phyloP scores from a whole-genome alignment of 2,888 invertebrate genomes.

The Acleris holmiana region DNA sequence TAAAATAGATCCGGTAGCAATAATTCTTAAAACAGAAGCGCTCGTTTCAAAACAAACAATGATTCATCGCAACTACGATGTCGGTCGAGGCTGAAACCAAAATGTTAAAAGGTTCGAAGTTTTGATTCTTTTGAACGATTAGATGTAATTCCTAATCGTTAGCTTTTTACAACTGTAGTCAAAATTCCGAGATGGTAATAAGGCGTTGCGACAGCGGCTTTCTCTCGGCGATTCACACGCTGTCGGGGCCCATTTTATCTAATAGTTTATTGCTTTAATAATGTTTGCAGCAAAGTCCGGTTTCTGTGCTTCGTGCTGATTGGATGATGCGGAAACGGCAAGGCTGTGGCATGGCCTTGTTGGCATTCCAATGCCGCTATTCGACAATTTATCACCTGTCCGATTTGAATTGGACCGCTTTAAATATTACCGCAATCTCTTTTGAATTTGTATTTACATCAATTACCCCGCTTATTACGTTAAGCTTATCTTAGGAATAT shows the following conservation, averaged over 20 bases:
- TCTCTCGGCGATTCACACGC: constrained; percentile 80
- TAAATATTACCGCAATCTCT: constrained; percentile 47
- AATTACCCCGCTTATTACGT: constrained; percentile 28
- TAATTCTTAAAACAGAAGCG: constrained; percentile 38
- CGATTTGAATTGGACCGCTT: constrained; percentile 50
- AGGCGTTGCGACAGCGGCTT: constrained; percentile 78
- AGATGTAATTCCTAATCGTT: constrained; percentile 44
- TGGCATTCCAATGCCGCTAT: constrained; percentile 70
- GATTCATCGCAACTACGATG: constrained; percentile 32
- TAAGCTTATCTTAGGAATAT: not conserved
- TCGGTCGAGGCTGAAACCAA: constrained; percentile 21
- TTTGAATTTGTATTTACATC: constrained; percentile 32
- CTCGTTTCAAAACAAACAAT: constrained; percentile 37
- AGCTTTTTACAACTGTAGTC: constrained; percentile 55
- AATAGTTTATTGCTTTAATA: constrained; percentile 81
- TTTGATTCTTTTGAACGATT: too few species aligned
- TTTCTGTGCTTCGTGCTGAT: constrained; percentile 74
- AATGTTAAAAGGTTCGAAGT: constrained; percentile 18
- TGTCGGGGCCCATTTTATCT: constrained; percentile 79
- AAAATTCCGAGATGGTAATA: constrained; percentile 63
- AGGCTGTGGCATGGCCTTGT: constrained; percentile 79
- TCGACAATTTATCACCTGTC: constrained; percentile 68
- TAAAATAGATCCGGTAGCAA: constrained; percentile 34
- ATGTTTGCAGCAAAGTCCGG: constrained; percentile 78
- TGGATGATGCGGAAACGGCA: constrained; percentile 80